A percentile compares a stretch with the other conserved stretches of the same genome.
Evolutionary conservation across 30 jellyfish, hydroid and myxozoan species (phyloP).

Genomic region (Aurelia sp.): DNA sequence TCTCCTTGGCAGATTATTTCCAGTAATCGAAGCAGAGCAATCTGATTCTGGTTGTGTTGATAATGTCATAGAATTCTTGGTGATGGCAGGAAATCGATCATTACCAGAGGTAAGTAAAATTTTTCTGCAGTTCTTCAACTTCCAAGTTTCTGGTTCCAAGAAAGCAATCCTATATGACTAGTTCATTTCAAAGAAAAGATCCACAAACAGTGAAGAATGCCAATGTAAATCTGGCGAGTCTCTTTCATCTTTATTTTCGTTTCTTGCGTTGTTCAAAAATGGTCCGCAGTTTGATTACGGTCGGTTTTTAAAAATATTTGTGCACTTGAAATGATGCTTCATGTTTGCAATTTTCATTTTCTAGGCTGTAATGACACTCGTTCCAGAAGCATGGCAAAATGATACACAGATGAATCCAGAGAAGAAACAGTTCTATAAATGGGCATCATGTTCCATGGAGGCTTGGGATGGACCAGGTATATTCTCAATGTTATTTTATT

Average conservation of each 20-base stretch:
- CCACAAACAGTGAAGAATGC: no score
- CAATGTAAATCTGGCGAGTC: no score
- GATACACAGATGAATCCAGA: conserved; percentile 49
- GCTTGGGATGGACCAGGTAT: conserved; percentile 94
- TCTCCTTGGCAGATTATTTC: conserved; percentile 53
- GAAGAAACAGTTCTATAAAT: conserved; percentile 56
- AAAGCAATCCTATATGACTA: no score
- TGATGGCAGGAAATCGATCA: conserved; percentile 73
- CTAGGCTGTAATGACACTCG: conserved; percentile 76
- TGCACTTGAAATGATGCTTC: no score
- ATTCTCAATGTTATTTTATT: no score
- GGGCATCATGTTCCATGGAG: conserved; percentile 83
- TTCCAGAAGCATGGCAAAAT: conserved; percentile 91
- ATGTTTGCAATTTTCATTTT: no score
- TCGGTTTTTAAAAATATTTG: no score
- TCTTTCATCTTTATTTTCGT: no score
- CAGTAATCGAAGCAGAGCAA: conserved; percentile 77
- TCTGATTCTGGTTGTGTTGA: conserved; percentile 88
- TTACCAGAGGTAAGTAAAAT: conserved; percentile 64
- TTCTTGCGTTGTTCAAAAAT: no score
- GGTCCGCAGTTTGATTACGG: no score
- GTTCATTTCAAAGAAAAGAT: no score
- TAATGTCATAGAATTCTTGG: conserved; percentile 70
- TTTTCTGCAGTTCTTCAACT: neutral
- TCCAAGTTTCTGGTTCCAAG: neutral